These are phyloP conservation scores for Parnassius apollo DNA, from an alignment of 2,888 invertebrate genomes.

Conservation along the genomic window DNA sequence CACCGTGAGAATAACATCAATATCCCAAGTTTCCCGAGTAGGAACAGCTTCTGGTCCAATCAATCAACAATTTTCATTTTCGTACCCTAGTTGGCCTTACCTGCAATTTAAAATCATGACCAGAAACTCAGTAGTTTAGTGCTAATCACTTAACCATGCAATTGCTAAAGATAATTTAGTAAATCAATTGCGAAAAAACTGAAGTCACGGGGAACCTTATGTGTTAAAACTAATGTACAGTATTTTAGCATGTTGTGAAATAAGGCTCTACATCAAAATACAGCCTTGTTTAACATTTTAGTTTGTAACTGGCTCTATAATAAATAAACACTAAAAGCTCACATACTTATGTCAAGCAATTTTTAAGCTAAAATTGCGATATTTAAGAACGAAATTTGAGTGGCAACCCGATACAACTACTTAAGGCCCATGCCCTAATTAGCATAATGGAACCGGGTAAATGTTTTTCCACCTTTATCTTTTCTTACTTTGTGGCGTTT, in stretches of 20 bases:
- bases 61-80: no score
- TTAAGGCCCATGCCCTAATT: slow-evolving; percentile 45
- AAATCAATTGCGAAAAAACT: neutral
- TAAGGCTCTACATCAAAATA: slow-evolving; percentile 11
- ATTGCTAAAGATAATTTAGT: neutral
- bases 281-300: slow-evolving; percentile 2
- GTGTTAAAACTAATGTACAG: neutral
- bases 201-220: neutral
- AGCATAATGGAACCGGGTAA: slow-evolving; percentile 54
- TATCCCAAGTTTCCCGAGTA: no score
- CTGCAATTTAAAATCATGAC: no score
- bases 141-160: no score
- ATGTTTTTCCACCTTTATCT: slow-evolving; percentile 55
- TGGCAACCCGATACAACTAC: slow-evolving; percentile 29
- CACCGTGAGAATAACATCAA: no score
- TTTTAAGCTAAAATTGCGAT: slow-evolving; percentile 28
- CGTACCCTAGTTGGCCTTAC: no score
- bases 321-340: slow-evolving; percentile 1
- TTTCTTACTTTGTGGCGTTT: slow-evolving; percentile 44
- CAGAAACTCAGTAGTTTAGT: no score
- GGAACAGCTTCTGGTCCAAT: no score
- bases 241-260: slow-evolving; percentile 3
- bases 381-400: slow-evolving; percentile 33
- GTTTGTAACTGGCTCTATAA: slow-evolving; percentile 1
- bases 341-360: slow-evolving; percentile 2